Base-by-base conservation (phyloP, 35 echinoderm and acorn worm genomes). In the Eucidaris tribuloides region DNA sequence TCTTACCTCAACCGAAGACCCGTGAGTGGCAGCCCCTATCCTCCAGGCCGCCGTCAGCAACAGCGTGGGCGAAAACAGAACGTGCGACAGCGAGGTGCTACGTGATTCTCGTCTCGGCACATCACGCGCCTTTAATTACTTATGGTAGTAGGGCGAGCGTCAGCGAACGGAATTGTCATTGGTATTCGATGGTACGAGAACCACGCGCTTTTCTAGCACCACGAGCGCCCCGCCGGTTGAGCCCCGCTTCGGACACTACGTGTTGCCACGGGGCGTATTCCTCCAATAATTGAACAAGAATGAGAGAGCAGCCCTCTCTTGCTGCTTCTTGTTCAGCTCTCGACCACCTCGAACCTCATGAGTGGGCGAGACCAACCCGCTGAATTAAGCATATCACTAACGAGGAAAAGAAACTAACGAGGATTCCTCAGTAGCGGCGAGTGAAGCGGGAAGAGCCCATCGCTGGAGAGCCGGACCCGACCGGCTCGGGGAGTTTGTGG, bases 321-420 rank as follows among this genome's bases (percentile, higher is more conserved):
- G 45, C 36, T 36, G 79, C n/a, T 15, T 55, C 79, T 17, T 25
- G n/a, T 19, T 49, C 36, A n/a, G n/a, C n/a, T n/a, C n/a, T n/a
- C 38, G 32, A 83, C 7, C 44, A 39, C 19, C 58, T 62, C 40
- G 31, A 54, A 84, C 80, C 87, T 90, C 87, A 78, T n/a, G 87
- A 90, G 82, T 81, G 79, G 81, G 61, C 78, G 86, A 81, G 86
- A 70, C 56, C 57, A 89, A 77, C 86, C 86, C 79, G 70, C 79
- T 79, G 60, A 83, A 83, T 90, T 84, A 82, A 84, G 70, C 87
- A 90, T 88, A 82, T 90, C 65, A 90, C 87, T 90, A 90, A 90
- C 79, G 79, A 68, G 76, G 77, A 83, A 76, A 89, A 70, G 83
- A 89, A 83, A 78, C 83, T 82, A 89, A 78, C 52, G 83, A 77